Evolutionary conservation across 2,888 invertebrate genomes (phyloP).

Genomic region (Agonopterix subpropinquella): DNA sequence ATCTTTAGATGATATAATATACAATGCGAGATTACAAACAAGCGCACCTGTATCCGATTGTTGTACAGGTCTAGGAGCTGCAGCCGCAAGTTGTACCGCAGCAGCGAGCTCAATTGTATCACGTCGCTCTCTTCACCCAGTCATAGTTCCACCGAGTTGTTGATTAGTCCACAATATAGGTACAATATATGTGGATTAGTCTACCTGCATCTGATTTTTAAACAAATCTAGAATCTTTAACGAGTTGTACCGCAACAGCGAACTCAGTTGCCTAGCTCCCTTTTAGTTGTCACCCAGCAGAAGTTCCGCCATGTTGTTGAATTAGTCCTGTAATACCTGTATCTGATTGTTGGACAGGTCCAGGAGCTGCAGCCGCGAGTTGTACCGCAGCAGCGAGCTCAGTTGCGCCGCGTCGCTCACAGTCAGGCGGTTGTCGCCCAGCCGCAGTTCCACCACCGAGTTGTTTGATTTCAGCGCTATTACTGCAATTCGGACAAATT

Average conservation of each 20-base stretch:
- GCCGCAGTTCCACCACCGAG: conserved; percentile 84
- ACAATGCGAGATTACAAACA: too few species aligned
- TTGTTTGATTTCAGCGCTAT: conserved; percentile 86
- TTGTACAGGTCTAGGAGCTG: conserved; percentile 89
- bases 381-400: conserved; percentile 83
- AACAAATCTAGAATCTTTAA: conserved; percentile 89
- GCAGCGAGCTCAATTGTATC: conserved; percentile 82
- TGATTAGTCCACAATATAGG: conserved; percentile 32
- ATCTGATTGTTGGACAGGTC: conserved; percentile 85
- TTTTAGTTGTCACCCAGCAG: conserved; percentile 90
- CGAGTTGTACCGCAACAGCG: conserved; percentile 83
- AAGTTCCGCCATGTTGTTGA: conserved; percentile 83
- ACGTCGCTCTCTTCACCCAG: conserved; percentile 85
- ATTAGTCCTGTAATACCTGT: conserved; percentile 41
- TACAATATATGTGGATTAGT: too few species aligned
- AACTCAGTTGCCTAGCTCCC: conserved; percentile 81
- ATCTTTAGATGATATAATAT: too few species aligned
- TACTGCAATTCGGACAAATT: conserved; percentile 73
- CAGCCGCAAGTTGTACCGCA: conserved; percentile 83
- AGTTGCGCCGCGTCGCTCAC: conserved; percentile 86
- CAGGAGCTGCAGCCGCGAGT: conserved; percentile 84
- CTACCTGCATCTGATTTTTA: conserved; percentile 77
- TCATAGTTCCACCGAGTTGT: conserved; percentile 84
- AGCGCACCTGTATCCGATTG: conserved; percentile 69
- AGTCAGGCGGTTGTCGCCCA: conserved; percentile 87